A percentile compares a stretch with the other conserved stretches of the same genome.
Evolutionary conservation across 2,797 vertebrate species (phyloP).

Genomic region (Carcharodon carcharias): DNA sequence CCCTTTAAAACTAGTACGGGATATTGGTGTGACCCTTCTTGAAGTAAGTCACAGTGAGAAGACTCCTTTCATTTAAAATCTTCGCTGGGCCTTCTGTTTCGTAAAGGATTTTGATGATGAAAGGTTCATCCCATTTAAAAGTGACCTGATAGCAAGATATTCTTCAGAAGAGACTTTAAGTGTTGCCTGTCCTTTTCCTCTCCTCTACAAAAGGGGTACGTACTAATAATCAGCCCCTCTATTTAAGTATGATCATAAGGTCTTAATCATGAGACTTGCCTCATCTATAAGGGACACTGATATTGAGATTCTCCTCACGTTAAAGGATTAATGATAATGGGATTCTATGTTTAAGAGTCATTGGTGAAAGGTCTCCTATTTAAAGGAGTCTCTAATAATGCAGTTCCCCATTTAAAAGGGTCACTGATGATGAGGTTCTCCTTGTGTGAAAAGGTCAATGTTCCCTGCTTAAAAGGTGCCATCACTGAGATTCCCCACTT

Average conservation of each 20-base stretch:
- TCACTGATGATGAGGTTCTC: not conserved
- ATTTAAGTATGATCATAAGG: not conserved
- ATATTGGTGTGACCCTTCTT: not conserved
- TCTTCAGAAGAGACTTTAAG: not conserved
- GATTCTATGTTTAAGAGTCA: not conserved
- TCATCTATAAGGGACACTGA: not conserved
- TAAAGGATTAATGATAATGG: not conserved
- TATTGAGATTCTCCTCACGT: not conserved
- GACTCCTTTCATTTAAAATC: not conserved
- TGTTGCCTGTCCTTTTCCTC: not conserved
- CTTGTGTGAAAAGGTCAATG: too few relatives aligned
- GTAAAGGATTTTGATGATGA: not conserved
- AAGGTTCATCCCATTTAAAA: not conserved
- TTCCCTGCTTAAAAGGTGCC: not conserved
- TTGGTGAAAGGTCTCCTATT: not conserved
- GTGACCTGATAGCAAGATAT: not conserved
- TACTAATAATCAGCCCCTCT: not conserved
- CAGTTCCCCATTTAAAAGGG: not conserved
- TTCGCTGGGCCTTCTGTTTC: not conserved
- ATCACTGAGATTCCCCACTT: not conserved
- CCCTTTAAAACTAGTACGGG: not conserved
- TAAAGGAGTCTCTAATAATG: not conserved
- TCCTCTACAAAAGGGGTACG: not conserved
- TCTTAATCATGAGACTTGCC: not conserved
- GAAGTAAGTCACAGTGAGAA: not conserved